Percentiles rank a stretch among this genome's conserved stretches.
These are phyloP conservation scores for Typhlichthys eigenmanni DNA, from an alignment of 2,797 vertebrate genomes.

Conservation along the genomic window DNA sequence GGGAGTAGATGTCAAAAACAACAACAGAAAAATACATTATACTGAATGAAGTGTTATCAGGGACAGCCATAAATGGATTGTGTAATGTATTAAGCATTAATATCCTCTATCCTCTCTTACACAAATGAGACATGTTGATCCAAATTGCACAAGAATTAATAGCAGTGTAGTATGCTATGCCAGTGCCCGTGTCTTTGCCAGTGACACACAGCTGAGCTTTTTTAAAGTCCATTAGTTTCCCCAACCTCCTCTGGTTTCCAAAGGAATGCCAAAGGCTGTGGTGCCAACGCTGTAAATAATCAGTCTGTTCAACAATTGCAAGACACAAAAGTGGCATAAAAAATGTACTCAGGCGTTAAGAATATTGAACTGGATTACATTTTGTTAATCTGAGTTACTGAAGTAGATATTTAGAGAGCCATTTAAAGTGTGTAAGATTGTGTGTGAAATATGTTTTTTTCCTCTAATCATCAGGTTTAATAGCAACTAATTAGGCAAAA, in stretches of 20 bases:
- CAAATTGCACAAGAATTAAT: slow-evolving; percentile 65
- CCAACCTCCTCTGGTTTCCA: slow-evolving; percentile 47
- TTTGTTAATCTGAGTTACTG: slow-evolving; percentile 8
- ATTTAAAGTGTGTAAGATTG: too few species aligned
- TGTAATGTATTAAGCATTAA: slow-evolving; percentile 41
- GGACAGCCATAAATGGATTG: slow-evolving; percentile 29
- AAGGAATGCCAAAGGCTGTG: slow-evolving; percentile 51
- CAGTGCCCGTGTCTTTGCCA: slow-evolving; percentile 55
- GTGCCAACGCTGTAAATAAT: slow-evolving; percentile 56
- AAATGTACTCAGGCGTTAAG: slow-evolving; percentile 20
- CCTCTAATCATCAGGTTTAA: not conserved
- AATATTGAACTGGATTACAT: slow-evolving; percentile 14
- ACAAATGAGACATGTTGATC: slow-evolving; percentile 49
- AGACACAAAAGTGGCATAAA: slow-evolving; percentile 35
- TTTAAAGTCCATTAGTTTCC: slow-evolving; percentile 67
- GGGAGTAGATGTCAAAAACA: slow-evolving; percentile 24
- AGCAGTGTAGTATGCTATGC: slow-evolving; percentile 44
- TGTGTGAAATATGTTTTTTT: not conserved
- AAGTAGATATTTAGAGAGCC: not conserved
- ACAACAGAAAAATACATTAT: slow-evolving; percentile 21
- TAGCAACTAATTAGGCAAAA: too few species aligned
- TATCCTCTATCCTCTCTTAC: slow-evolving; percentile 41
- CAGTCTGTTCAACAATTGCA: slow-evolving; percentile 43
- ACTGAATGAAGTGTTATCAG: slow-evolving; percentile 34
- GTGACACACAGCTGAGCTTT: slow-evolving; percentile 60